Evolutionary conservation across 2,113 vertebrate genomes (phyloP), one percentile per base, ranked within the genome.

Genomic region (Odobenus rosmarus): DNA sequence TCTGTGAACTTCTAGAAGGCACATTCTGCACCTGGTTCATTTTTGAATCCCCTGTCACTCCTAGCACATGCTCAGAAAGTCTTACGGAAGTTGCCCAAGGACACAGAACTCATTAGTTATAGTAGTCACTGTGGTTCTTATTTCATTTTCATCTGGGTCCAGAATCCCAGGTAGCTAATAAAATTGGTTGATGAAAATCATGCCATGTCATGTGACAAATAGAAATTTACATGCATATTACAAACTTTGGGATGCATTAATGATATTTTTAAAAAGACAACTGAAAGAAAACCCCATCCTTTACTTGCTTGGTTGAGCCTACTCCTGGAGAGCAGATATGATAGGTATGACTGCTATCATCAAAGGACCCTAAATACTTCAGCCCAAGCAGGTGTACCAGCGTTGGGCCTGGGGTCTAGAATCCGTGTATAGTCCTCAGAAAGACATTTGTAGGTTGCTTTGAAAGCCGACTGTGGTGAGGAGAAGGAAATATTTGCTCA

Each of bases 401-500:
- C 3, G 46, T 36, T 64, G 76, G 18, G 46, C 9, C 12, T 9
- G 21, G 26, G 5, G 4, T 62, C 71, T 82, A n/a, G 39, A 33
- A 36, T 92, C 72, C 36, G 11, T 53, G 46, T n/a, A 64, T 55
- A 13, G 21, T 84, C 76, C 49, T 88, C 51, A 96, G 81, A 90
- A 90, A 90, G 36, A 67, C 71, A 93, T 93, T 33, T 16, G 12
- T 85, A 42, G 46, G 74, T 85, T 88, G 62, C 88, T 97, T 84
- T 93, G 88, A 90, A 95, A 92, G 82, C 71, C 87, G 39, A 59
- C 24, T 26, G 57, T 71, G 15, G n/a, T 49, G 9, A 24, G 10
- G 59, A 90, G 49, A 92, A 74, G 88, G 42, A 91, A 95, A 74
- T 72, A 26, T 95, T 96, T 97, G 74, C 85, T 93, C n/a, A 90